Evolutionary conservation across 2,797 vertebrate genomes (phyloP), one percentile per base, ranked within the genome.

Genomic region (Pelodytes ibericus): DNA sequence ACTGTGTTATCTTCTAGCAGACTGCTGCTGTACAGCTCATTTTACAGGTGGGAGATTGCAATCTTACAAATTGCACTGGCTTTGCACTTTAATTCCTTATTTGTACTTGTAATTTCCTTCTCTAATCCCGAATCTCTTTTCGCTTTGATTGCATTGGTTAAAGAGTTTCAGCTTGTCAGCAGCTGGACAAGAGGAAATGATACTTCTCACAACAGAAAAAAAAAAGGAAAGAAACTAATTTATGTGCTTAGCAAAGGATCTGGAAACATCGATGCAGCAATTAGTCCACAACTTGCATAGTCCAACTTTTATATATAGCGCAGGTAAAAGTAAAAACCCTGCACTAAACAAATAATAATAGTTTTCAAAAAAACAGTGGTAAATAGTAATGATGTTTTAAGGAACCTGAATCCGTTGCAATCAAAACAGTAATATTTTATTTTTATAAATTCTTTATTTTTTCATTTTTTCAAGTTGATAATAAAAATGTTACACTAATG

Each of bases 121-220:
- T 78, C 53, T 86, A 82, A 82, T 87, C 82, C 78, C 77, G 72
- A 82, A 36, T 82, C 67, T 57, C 36, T 7, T 36, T 11, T 41
- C 63, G 74, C 27, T 25, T 22, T 88, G 74, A 82, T 86, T 84
- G 26, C 53, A 77, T 66, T 83, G 80, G 75, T 81, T 82, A 84
- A 81, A 77, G 69, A 77, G 64, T 81, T 86, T 68, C 83, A 80
- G 82, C 56, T 57, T 83, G 72, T 83, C 83, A 80, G 66, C 74
- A 85, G 69, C 74, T 80, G 75, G 81, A 75, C 8, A 26, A 84
- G 63, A 79, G 75, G 71, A 79, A 84, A 78, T 80, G 61, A 80
- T 72, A 76, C 74, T 83, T 79, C 1, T 30, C 81, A 76, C 78
- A 82, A 13, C 75, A 80, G 74, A 67, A 25, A 59, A 30, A 59